Base-by-base conservation (phyloP, 2,113 vertebrate species). In the Neogale vison region DNA sequence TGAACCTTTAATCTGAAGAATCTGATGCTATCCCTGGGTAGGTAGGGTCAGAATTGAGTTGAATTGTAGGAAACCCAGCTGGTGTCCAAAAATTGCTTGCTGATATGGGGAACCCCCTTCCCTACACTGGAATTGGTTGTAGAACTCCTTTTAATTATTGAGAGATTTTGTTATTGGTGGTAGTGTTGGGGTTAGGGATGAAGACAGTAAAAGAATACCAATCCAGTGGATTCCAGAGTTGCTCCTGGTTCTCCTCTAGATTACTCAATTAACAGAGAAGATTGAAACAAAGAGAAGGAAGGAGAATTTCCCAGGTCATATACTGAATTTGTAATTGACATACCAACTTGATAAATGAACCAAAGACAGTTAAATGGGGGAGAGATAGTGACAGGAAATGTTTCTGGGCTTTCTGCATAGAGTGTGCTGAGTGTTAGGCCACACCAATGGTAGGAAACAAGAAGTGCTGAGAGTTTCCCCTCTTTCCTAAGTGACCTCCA, bases 401-500 rank as follows among this genome's bases (percentile, higher is more conserved):
- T 76, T 83, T 80, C 8, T 26, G n/a, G 15, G 10, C 13, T 81
- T 67, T 91, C 45, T 83, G 11, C n/a, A 42, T 24, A 81, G n/a
- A 57, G 10, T 23, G 24, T 83, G 26, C 11, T 17, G 24, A 82
- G 14, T 59, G 21, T 55, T 81, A 71, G 45, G 29, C 12, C 17
- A 65, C 29, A 88, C 39, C 50, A 42, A n/a, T 14, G 18, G 23
- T 55, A 57, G 94, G 18, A 67, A 39, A 42, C n/a, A 5, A 85
- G 18, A 91, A 77, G 5, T 79, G 24, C 20, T 86, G n/a, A 65
- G 71, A n/a, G 31, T 61, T 95, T 11, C 77, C 42, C 15, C 69
- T 91, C 14, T 80, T 97, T 84, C 36, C 39, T 74, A 61, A n/a
- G 72, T n/a, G 24, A 83, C 72, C 93, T 97, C n/a, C 42, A 39